These are phyloP conservation scores for Trachelus stipa DNA, from an alignment of 2,888 invertebrate species.

Conservation along the genomic window DNA sequence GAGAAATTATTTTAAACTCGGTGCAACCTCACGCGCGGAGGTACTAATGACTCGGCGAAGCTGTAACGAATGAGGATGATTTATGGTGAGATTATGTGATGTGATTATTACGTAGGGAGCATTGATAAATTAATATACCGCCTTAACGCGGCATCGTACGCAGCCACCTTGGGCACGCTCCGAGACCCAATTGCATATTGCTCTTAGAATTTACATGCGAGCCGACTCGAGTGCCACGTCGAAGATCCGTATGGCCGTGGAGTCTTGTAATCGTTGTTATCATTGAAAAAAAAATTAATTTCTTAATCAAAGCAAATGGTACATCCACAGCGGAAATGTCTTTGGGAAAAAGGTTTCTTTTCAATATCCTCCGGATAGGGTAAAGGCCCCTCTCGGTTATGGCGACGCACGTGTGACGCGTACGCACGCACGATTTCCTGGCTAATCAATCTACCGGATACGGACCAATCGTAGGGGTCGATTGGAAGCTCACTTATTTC, in stretches of 20 bases:
- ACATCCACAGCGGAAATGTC: not conserved
- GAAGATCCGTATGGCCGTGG: not conserved
- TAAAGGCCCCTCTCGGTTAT: not conserved
- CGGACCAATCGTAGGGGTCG: slow-evolving; percentile 53
- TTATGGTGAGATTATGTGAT: slow-evolving; percentile 57
- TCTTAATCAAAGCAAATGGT: not conserved
- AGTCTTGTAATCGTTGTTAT: not conserved
- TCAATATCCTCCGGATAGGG: slow-evolving; percentile 6
- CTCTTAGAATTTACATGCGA: not conserved
- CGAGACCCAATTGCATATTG: not conserved
- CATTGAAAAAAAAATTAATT: not conserved
- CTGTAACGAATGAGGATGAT: slow-evolving; percentile 48
- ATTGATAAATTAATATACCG: slow-evolving; percentile 58
- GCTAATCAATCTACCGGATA: slow-evolving; percentile 63
- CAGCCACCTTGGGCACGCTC: slow-evolving; percentile 19
- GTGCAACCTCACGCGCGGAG: slow-evolving; percentile 43
- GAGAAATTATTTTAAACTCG: slow-evolving; percentile 51
- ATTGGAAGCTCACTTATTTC: slow-evolving; percentile 50
- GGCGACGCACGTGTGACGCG: slow-evolving; percentile 19
- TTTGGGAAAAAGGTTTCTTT: not conserved
- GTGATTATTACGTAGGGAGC: slow-evolving; percentile 55
- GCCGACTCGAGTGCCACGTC: not conserved
- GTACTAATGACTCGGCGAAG: slow-evolving; percentile 51
- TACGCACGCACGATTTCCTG: slow-evolving; percentile 62
- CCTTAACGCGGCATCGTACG: slow-evolving; percentile 16